A percentile compares a stretch with the other conserved stretches of the same genome.
These are phyloP conservation scores for Plectropomus leopardus DNA, from an alignment of 2,113 vertebrate species.

Conservation along the genomic window DNA sequence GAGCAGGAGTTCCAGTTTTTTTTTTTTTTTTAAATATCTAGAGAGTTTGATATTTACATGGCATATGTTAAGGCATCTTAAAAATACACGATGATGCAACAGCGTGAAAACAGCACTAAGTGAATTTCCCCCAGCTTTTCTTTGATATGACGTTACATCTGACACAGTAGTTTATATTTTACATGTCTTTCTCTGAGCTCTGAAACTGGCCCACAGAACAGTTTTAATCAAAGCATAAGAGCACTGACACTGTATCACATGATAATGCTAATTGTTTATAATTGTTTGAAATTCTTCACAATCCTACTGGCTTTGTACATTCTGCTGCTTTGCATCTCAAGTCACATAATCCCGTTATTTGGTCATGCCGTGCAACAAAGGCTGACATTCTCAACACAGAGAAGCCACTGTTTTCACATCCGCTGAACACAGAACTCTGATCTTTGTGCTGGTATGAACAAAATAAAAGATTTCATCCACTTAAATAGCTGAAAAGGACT, in stretches of 20 bases:
- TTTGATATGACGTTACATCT: not conserved
- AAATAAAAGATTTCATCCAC: not conserved
- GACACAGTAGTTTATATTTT: not conserved
- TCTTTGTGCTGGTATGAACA: constrained; percentile 4
- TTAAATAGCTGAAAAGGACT: not conserved
- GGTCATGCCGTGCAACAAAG: constrained; percentile 45
- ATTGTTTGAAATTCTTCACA: not conserved
- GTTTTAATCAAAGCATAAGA: constrained; percentile 3
- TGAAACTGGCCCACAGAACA: not conserved
- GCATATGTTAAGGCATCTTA: not conserved
- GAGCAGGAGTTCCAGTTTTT: not conserved
- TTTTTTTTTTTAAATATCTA: not conserved
- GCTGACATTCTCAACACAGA: constrained; percentile 59
- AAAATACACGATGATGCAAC: not conserved
- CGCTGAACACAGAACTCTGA: constrained; percentile 17
- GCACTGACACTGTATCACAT: not conserved
- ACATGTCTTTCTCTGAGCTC: not conserved
- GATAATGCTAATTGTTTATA: not conserved
- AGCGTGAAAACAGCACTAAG: not conserved
- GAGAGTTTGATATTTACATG: constrained; percentile 4
- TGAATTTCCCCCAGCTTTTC: not conserved
- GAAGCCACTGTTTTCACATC: constrained; percentile 39
- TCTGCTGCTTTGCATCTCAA: constrained; percentile 23
- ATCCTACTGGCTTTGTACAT: constrained; percentile 14
- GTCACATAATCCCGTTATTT: constrained; percentile 48